Evolutionary conservation across 1,140 invertebrate species (phyloP), one percentile per base, ranked within the genome.

Genomic region (Pygmarrhopalites habei): DNA sequence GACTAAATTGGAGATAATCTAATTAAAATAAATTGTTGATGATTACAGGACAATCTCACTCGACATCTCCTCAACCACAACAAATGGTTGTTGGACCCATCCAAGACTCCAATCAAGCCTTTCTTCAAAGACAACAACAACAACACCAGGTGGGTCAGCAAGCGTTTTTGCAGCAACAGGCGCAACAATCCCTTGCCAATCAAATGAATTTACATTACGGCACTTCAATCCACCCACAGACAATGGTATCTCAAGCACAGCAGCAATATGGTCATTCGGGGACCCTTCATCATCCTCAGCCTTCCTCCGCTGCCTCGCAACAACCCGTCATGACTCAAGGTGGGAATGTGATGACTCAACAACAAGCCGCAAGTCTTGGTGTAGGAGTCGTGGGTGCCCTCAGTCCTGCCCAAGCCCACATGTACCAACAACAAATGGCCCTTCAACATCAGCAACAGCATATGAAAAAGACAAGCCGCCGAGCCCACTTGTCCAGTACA

Each of bases 351-450:
- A 53, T 67, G 29, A 61, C 62, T 0, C 65, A 68, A 44, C 68
- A 68, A 25, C 69, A 71, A 43, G 52, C 32, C 10, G 52, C 32
- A 17, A 39, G 57, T 23, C 30, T 65, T n/a, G 65, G 66, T 57
- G 58, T 68, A 19, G 66, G 65, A 21, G 65, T 68, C 25, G 39
- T 60, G 1, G 60, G 66, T n/a, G 65, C 58, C 25, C 21, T 73
- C 60, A 62, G 64, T 39, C 76, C 76, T 32, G 75, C 77, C 41
- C 76, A 78, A 63, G 75, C 76, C 51, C 74, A 75, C 62, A 76
- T 76, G 75, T 76, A 77, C 67, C 76, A 78, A 64, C 75, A 77
- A 60, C 75, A 78, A 64, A 77, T 77, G 75, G 76, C 77, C 58
- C 67, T 77, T n/a, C 76, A 77, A 58, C 77, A 78, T 56, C 75